A percentile compares a stretch with the other conserved stretches of the same genome.
phyloP scores from a whole-genome alignment of 2,113 vertebrate species.

The Heloderma charlesbogerti region DNA sequence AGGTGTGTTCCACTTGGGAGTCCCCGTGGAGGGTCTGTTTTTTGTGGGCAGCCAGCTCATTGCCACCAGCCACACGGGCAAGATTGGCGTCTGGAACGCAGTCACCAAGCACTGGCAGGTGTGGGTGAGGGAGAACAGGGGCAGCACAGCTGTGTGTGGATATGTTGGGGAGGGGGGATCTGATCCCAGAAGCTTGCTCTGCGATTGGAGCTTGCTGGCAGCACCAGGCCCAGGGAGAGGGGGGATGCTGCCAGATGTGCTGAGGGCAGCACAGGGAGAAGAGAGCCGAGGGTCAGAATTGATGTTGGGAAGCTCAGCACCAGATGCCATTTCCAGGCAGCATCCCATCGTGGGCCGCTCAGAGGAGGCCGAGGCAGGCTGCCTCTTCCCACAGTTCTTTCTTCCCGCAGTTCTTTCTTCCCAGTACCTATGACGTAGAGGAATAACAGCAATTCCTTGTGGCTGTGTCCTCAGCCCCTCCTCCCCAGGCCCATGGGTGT shows the following conservation, averaged over 20 bases:
- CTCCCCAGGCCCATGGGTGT: not conserved
- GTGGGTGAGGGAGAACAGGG: not conserved
- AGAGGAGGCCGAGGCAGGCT: not conserved
- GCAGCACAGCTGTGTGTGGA: too few relatives aligned
- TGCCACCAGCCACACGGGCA: constrained; percentile 91
- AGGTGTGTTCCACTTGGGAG: constrained; percentile 92
- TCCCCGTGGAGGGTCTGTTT: constrained; percentile 91
- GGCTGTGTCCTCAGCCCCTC: not conserved
- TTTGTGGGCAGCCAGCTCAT: constrained; percentile 95
- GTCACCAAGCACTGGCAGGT: constrained; percentile 99
- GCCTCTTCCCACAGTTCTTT: too few relatives aligned
- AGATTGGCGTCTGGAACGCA: constrained; percentile 94
- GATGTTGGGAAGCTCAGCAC: not conserved
- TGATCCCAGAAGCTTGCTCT: not conserved
- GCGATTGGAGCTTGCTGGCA: not conserved
- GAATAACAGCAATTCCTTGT: not conserved
- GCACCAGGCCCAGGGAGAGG: too few relatives aligned
- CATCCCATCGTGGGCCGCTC: not conserved
- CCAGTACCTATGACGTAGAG: not conserved
- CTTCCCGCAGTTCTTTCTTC: not conserved
- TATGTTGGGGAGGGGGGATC: not conserved
- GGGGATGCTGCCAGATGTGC: not conserved
- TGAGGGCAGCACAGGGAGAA: too few relatives aligned
- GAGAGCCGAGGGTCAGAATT: not conserved
- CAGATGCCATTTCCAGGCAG: not conserved